phyloP scores from a whole-genome alignment of 2,888 invertebrate genomes.

The Acanthoscelides obtectus region DNA sequence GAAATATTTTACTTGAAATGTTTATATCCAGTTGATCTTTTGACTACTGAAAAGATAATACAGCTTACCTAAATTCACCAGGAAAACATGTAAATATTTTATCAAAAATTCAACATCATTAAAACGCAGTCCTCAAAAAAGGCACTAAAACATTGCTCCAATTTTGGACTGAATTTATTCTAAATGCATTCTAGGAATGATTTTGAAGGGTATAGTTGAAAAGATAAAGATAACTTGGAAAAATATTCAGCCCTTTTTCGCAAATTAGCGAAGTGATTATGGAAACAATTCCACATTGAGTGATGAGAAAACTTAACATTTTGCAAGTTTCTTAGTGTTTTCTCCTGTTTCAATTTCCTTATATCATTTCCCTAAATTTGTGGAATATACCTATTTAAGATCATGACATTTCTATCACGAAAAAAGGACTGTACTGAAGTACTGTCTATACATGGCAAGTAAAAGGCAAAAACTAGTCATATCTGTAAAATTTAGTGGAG shows the following conservation, averaged over 20 bases:
- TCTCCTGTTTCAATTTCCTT: too few species aligned
- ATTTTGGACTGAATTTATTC: neutral
- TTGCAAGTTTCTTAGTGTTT: too few species aligned
- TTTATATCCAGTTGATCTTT: neutral
- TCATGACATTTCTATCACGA: too few species aligned
- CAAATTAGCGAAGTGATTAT: too few species aligned
- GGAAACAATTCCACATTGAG: too few species aligned
- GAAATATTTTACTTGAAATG: too few species aligned
- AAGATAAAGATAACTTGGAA: neutral
- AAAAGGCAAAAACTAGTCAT: neutral
- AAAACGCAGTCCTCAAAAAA: constrained; percentile 13
- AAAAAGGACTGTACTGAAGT: neutral
- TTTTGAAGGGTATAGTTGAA: neutral
- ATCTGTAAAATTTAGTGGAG: neutral
- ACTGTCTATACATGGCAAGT: neutral
- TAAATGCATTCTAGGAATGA: neutral
- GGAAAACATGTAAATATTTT: constrained; percentile 4
- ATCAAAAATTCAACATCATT: constrained; percentile 17
- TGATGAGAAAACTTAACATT: too few species aligned
- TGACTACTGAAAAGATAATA: neutral
- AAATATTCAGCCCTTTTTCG: neutral
- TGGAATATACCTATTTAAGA: too few species aligned
- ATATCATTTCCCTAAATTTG: too few species aligned
- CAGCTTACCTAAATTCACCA: neutral
- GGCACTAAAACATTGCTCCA: constrained; percentile 17